phyloP scores from a whole-genome alignment of 2,797 vertebrate genomes.

The Taenioides sp. region DNA sequence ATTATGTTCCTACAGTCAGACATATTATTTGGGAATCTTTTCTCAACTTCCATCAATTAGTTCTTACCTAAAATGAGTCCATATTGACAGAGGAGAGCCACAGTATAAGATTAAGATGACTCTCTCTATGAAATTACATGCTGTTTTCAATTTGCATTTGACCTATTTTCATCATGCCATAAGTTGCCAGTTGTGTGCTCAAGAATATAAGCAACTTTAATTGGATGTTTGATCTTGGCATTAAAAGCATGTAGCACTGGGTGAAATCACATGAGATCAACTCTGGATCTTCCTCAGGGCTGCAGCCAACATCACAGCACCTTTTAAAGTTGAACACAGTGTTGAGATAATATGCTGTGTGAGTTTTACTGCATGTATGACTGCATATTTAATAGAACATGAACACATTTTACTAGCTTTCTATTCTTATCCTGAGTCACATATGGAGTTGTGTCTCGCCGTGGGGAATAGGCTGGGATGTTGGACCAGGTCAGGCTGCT shows the following conservation, averaged over 20 bases:
- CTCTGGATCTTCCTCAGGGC: slow-evolving; percentile 51
- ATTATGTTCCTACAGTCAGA: neutral
- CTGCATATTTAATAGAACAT: slow-evolving; percentile 56
- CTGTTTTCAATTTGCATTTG: slow-evolving; percentile 7
- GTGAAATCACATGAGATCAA: slow-evolving; percentile 47
- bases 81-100: neutral
- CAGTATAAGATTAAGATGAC: neutral
- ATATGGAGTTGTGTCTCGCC: slow-evolving; percentile 56
- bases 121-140: neutral
- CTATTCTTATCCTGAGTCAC: slow-evolving; percentile 53
- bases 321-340: slow-evolving; percentile 45
- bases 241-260: slow-evolving; percentile 7
- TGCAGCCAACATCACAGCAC: slow-evolving; percentile 59
- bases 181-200: neutral
- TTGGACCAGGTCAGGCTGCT: slow-evolving; percentile 50
- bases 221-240: slow-evolving; percentile 31
- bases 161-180: slow-evolving; percentile 4
- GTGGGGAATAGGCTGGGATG: slow-evolving; percentile 46
- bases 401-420: slow-evolving; percentile 44
- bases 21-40: neutral
- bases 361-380: slow-evolving; percentile 61
- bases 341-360: slow-evolving; percentile 32
- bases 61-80: neutral
- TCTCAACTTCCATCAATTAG: neutral
- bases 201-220: slow-evolving; percentile 13